Evolutionary conservation across 92 coral and sea anemone species (phyloP).

Genomic region (Bergia puertoricense): DNA sequence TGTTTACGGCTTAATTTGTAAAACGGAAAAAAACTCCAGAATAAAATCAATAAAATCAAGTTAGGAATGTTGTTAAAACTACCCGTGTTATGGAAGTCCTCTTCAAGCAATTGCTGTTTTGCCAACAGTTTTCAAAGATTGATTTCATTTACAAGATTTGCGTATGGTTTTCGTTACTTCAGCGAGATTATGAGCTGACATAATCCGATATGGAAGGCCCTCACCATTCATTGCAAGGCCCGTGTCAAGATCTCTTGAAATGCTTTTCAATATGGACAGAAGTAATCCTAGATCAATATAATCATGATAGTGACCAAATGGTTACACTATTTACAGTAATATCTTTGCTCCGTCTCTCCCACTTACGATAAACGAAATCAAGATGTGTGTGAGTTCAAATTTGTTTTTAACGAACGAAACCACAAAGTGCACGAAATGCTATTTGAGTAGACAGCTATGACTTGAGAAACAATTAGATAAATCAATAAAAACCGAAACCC

Average conservation of each 20-base stretch:
- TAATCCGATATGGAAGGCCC: not conserved
- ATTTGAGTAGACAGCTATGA: not conserved
- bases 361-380: not conserved
- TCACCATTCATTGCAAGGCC: not conserved
- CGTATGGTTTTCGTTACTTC: not conserved
- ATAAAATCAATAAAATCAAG: no score
- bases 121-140: not conserved
- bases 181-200: not conserved
- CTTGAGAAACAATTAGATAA: not conserved
- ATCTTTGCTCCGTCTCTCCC: not conserved
- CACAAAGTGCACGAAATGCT: not conserved
- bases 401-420: not conserved
- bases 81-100: not conserved
- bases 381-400: not conserved
- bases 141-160: not conserved
- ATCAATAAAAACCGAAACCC: not conserved
- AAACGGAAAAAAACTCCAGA: no score
- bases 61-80: no score
- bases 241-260: not conserved
- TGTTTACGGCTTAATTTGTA: no score
- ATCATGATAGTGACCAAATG: not conserved
- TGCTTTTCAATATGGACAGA: not conserved
- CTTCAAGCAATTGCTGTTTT: not conserved
- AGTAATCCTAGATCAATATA: not conserved
- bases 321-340: not conserved